Base-by-base conservation (phyloP, 2,888 invertebrate species). In the Philhelius pedissequus region DNA sequence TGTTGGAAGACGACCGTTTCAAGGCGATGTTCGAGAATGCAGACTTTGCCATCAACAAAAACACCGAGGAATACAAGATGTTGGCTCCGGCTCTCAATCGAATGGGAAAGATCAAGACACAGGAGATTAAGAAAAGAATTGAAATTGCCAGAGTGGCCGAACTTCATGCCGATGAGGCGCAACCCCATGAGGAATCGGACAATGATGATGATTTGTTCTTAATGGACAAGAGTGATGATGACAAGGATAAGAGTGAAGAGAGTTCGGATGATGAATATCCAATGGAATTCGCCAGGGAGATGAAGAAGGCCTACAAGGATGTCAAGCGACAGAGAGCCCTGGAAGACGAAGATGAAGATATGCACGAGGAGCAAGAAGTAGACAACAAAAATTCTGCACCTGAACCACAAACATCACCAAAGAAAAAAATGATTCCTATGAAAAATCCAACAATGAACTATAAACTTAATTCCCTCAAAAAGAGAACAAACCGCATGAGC, bases 1-100 rank as follows among this genome's bases (percentile, higher is more conserved):
- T 99, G 13, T 92, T 99, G 75, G 93, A 95, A 88, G 99, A 99
- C 91, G 93, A 95, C 86, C 94, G 99, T 88, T 99, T 99, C 92
- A 96, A 96, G 92, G 95, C 94, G 1, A 92, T 99, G 90, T 99
- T 99, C 91, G 95, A 94, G 88, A 97, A 99, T 92, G 95, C 97
- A 11, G 97, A 98, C 89, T 99, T 97, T 91, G 95, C 98, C 92
- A 96, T 99, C 73, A 96, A 98, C 90, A 95, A 94, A 88, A 94
- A 94, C 89, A 95, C 96, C 60, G 97, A 97, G 88, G 98, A 98
- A 90, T 99, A 94, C 90, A 93, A 95, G 87, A 92, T 98, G 80
- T 92, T 98, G 20, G 97, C 98, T 91, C 98, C 98, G 20, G 97
- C 97, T 4, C 92, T 98, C 40, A 95, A 97, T 35, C 95, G 96